Base-by-base conservation (phyloP, 2,797 vertebrate species). In the Cynodonichthys magdalenae region DNA sequence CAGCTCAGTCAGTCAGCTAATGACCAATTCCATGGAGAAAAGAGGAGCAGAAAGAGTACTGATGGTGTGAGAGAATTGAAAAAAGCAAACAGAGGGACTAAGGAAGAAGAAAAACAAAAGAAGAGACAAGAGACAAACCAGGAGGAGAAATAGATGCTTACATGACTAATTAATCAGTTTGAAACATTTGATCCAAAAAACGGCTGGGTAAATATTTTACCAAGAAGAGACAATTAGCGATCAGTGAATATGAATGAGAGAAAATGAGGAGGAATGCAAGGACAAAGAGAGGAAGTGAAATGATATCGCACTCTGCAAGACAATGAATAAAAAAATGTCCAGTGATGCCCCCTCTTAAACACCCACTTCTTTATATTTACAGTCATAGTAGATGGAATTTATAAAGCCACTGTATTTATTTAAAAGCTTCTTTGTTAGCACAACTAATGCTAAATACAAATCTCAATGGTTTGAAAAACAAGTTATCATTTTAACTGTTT, bases 1-100 rank as follows among this genome's bases (percentile, higher is more conserved):
- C 87, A 91, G 82, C 82, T 84, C 88, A 85, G 81, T 86, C 89
- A 89, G 84, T 88, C 84, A 85, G 71, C 80, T 90, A 88, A 90
- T 90, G 85, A 90, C 84, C 70, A 84, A 86, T 79, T 84, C 88
- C 84, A 62, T 47, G 39, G 87, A 85, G 90, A 64, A 68, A 70
- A 59, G 51, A 67, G 65, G 74, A 77, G 71, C 65, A 75, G 64
- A 71, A 66, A 81, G 63, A 78, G 78, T 53, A 72, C 74, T 49
- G n/a, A 72, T 48, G 70, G 71, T 79, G 71, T 68, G 77, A 78
- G 72, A 57, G 69, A 83, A 84, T 71, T 58, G 79, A 74, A 74
- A 59, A 71, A 12, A 39, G 11, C 52, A 59, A 77, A 68, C 53
- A 71, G 51, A 78, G 61, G 51, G 50, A 70, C 59, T 52, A 59